Conservation (phyloP, 2,888 invertebrate species). For the Pristionchus fissidentatus region DNA sequence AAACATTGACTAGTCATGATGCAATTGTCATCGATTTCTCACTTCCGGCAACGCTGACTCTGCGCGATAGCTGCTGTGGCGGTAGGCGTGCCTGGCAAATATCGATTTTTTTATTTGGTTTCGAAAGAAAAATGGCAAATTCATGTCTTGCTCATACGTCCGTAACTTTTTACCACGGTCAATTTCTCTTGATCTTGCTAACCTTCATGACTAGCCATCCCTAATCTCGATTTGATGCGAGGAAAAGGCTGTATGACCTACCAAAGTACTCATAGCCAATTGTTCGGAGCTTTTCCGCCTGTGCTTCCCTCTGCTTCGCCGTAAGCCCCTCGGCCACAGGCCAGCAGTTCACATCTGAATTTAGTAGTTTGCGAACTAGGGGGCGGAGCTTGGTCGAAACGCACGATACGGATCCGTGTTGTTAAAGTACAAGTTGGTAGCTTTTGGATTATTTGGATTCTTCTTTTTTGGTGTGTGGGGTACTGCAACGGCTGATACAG, state of each 20-base stretch:
- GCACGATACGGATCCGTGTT: no score
- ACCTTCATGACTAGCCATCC: no score
- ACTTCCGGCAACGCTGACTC: no score
- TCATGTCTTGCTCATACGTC: neutral
- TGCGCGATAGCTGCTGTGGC: neutral
- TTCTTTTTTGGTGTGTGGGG: no score
- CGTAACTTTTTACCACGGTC: neutral
- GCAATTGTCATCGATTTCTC: no score
- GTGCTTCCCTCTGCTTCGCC: neutral
- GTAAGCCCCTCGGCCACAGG: neutral
- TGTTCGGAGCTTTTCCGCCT: neutral
- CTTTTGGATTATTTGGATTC: no score
- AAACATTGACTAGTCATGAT: no score
- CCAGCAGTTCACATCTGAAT: constrained; percentile 23
- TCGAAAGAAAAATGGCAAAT: neutral
- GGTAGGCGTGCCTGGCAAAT: neutral
- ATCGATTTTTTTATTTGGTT: neutral
- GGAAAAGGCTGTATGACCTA: neutral
- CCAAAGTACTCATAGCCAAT: constrained; percentile 8
- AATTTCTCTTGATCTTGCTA: no score
- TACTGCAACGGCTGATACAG: no score
- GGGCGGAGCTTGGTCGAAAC: constrained; percentile 2
- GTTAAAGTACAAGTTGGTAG: no score
- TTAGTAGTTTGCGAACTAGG: neutral
- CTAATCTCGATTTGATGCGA: no score